Percentiles rank a stretch among this genome's conserved stretches.
phyloP scores from a whole-genome alignment of 1,140 invertebrate species.

The Dendroctonus ponderosae region DNA sequence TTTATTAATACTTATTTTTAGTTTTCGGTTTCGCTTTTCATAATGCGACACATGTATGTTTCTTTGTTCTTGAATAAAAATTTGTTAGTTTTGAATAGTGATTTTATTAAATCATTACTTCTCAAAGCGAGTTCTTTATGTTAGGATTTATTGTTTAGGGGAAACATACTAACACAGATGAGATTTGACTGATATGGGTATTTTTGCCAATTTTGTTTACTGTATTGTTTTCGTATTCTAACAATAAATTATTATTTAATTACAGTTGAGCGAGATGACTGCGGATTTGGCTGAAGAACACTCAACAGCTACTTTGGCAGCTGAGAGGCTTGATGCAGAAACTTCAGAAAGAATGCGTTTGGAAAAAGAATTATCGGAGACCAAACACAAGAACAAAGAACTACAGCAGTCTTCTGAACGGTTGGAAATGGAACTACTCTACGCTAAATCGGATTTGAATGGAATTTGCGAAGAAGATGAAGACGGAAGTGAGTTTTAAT shows the following conservation, averaged over 20 bases:
- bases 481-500: conserved; percentile 54
- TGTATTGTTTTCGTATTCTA: conserved; percentile 1
- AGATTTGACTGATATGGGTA: too few species aligned
- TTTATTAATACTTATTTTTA: too few species aligned
- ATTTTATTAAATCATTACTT: too few species aligned
- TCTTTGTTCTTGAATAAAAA: too few species aligned
- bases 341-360: conserved; percentile 74
- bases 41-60: too few species aligned
- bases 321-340: conserved; percentile 86
- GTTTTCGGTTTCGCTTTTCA: too few species aligned
- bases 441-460: conserved; percentile 70
- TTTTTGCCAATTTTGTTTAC: too few species aligned
- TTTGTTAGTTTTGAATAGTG: too few species aligned
- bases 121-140: too few species aligned
- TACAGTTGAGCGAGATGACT: conserved; percentile 84
- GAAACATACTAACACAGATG: too few species aligned
- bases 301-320: conserved; percentile 80
- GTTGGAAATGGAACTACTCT: conserved; percentile 81
- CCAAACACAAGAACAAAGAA: conserved; percentile 70
- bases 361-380: conserved; percentile 80
- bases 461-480: conserved; percentile 58
- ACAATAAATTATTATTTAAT: too few species aligned
- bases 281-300: conserved; percentile 90
- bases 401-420: conserved; percentile 79
- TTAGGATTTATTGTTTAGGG: too few species aligned